phyloP scores from a whole-genome alignment of 2,888 invertebrate species.

The Nymphalis polychloros region DNA sequence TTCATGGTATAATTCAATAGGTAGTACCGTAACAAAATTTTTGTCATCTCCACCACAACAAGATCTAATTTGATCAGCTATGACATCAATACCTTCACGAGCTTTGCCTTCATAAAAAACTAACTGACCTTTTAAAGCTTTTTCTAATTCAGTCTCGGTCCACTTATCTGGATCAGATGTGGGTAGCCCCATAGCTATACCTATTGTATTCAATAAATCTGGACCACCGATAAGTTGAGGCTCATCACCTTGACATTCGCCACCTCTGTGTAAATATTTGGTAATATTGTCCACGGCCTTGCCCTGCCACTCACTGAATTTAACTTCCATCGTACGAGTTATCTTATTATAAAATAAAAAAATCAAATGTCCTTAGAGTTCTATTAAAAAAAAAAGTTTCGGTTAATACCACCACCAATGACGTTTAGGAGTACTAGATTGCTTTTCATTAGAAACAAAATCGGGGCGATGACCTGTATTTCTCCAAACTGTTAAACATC shows the following conservation, averaged over 20 bases:
- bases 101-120: conserved; percentile 40
- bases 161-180: conserved; percentile 39
- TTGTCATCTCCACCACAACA: conserved; percentile 40
- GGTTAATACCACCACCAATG: conserved; percentile 45
- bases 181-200: conserved; percentile 44
- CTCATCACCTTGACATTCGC: conserved; percentile 40
- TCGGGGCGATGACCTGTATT: conserved; percentile 42
- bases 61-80: conserved; percentile 40
- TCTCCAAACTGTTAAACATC: conserved; percentile 39
- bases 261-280: conserved; percentile 43
- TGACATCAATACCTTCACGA: conserved; percentile 40
- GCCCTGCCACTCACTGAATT: conserved; percentile 38
- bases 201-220: conserved; percentile 42
- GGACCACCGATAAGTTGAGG: conserved; percentile 42
- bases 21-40: conserved; percentile 41
- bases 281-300: conserved; percentile 41
- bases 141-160: conserved; percentile 35
- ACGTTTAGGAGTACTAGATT: conserved; percentile 20
- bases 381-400: background rate
- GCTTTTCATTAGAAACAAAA: conserved; percentile 34
- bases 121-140: conserved; percentile 38
- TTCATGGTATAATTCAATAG: conserved; percentile 39
- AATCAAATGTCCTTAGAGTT: background rate
- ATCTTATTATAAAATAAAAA: background rate
- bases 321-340: conserved; percentile 38